These are phyloP conservation scores for Antechinus flavipes DNA, from an alignment of 2,113 vertebrate species.

Conservation along the genomic window DNA sequence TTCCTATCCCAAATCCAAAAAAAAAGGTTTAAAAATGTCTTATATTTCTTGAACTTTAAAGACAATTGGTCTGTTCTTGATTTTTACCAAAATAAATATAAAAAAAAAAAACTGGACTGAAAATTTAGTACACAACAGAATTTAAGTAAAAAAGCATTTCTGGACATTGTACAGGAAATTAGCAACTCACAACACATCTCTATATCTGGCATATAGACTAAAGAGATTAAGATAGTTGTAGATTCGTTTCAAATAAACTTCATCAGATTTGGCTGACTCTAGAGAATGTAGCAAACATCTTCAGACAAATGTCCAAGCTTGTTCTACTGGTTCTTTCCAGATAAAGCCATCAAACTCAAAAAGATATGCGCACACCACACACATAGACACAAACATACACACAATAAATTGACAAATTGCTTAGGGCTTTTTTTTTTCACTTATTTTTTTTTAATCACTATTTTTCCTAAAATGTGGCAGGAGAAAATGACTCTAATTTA, in stretches of 20 bases:
- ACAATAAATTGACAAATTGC: not conserved
- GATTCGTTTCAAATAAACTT: not conserved
- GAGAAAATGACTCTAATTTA: not conserved
- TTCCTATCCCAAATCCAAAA: not conserved
- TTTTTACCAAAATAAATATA: not conserved
- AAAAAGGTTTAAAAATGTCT: not conserved
- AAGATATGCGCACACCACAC: not conserved
- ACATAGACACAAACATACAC: not conserved
- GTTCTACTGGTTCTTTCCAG: not conserved
- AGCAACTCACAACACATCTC: not conserved
- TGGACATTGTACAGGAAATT: conserved; percentile 4
- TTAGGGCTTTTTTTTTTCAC: too few relatives aligned
- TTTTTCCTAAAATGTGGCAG: not conserved
- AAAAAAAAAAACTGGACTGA: not conserved
- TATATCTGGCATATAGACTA: not conserved
- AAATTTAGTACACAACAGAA: not conserved
- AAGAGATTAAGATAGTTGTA: not conserved
- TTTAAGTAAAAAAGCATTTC: not conserved
- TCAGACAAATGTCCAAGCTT: not conserved
- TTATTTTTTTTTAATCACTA: not conserved
- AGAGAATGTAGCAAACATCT: not conserved
- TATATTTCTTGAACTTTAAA: not conserved
- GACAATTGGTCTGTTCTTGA: not conserved
- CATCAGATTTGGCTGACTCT: not conserved
- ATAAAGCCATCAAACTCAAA: not conserved